Base-by-base conservation (phyloP, 2,797 vertebrate genomes). In the Enteromius trimaculatus region DNA sequence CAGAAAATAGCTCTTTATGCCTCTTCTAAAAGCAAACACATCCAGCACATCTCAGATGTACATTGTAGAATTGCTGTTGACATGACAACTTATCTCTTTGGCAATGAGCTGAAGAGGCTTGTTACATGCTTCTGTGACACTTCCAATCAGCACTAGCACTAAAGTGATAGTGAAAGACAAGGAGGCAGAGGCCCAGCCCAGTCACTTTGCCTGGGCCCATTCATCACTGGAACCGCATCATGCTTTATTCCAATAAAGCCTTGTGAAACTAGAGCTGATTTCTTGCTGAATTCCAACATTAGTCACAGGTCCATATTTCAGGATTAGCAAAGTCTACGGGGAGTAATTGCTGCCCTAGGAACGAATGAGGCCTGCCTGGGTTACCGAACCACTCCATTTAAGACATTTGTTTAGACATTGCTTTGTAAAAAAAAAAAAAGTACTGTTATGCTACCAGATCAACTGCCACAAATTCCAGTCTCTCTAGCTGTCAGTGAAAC, bases 221-320 rank as follows among this genome's bases (percentile, higher is more conserved):
- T 96, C 95, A 96, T 97, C 96, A 97, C 90, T 90, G 92, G 94
- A 95, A 95, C 94, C 93, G 93, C 96, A 93, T 95, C 94, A 90
- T 94, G 93, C 94, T 93, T 95, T 95, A 94, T 96, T 95, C 94
- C 92, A 94, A 96, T 94, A 94, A 94, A 94, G 89, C 91, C 92
- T 91, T 87, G 91, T 98, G 98, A 98, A 99, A 99, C 96, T 90
- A 92, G 97, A 99, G 95, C 96, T 96, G 96, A 96, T 96, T 98
- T 98, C 96, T 99, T 98, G 96, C 97, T 98, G 97, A 97, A 98
- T 97, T 98, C 97, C 96, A 89, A 89, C 96, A 97, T 99, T 98
- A 97, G 97, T 98, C 97, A 98, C 95, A 96, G 96, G 93, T 92
- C 93, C 93, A 94, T 89, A 93, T 94, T 94, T 95, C 92, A 93